Evolutionary conservation across 1,140 invertebrate genomes (phyloP).

Genomic region (Dendroctonus valens): DNA sequence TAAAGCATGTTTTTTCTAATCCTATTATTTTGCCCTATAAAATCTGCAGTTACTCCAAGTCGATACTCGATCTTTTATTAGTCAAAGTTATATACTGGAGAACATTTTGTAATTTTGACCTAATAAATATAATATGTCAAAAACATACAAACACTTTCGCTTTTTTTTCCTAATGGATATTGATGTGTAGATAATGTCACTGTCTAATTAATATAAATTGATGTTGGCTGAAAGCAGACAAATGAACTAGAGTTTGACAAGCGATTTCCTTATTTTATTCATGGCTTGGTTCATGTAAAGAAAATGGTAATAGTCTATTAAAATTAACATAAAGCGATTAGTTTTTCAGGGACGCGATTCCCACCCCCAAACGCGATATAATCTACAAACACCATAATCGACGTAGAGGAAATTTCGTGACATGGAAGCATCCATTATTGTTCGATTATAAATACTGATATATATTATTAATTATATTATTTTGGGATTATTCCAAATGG

Average conservation of each 20-base stretch:
- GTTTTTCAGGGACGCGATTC: conserved; percentile 17
- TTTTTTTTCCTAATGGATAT: conserved; percentile 24
- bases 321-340: conserved; percentile 35
- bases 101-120: too few species aligned
- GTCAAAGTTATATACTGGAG: too few species aligned
- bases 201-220: conserved; percentile 31
- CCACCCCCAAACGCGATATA: conserved; percentile 6
- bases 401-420: conserved; percentile 1
- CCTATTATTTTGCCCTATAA: too few species aligned
- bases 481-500: too few species aligned
- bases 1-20: too few species aligned
- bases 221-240: conserved; percentile 21
- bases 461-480: too few species aligned
- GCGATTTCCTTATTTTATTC: conserved; percentile 33
- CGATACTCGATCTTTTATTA: too few species aligned
- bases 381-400: conserved; percentile 18
- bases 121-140: too few species aligned
- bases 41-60: too few species aligned
- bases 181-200: conserved; percentile 13
- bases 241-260: conserved; percentile 29
- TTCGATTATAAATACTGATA: not conserved
- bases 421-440: not conserved
- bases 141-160: not conserved
- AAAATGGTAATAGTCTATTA: conserved; percentile 35
- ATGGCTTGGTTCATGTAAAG: conserved; percentile 26